phyloP scores from a whole-genome alignment of 2,113 vertebrate genomes.

The Condylura cristata region DNA sequence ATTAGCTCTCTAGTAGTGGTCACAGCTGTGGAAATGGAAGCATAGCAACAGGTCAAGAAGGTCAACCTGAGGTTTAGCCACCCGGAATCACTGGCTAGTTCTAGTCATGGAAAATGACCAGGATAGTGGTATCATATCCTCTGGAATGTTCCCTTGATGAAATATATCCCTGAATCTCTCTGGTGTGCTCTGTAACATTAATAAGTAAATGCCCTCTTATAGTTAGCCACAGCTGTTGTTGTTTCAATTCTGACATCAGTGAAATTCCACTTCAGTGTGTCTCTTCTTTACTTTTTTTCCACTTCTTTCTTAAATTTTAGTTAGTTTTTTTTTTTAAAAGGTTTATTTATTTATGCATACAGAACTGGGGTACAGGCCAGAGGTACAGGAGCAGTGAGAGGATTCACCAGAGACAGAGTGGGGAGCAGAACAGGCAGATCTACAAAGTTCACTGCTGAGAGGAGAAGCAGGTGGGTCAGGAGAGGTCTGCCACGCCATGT shows the following conservation, averaged over 20 bases:
- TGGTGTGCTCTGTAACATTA: not conserved
- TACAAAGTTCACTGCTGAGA: too few species aligned
- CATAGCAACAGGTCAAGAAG: not conserved
- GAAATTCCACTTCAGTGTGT: not conserved
- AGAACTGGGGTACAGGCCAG: too few species aligned
- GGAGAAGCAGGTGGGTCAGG: too few species aligned
- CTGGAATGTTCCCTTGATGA: not conserved
- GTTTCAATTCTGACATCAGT: not conserved
- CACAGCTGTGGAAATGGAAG: not conserved
- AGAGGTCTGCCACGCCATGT: too few species aligned
- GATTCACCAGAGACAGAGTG: too few species aligned
- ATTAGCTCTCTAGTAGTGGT: not conserved
- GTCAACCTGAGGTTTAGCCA: not conserved
- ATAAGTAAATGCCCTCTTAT: not conserved
- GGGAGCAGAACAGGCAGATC: too few species aligned
- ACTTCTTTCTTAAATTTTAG: too few species aligned
- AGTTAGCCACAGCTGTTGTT: not conserved
- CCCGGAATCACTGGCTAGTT: not conserved
- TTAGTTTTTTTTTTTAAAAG: too few species aligned
- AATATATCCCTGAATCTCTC: not conserved
- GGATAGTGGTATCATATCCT: not conserved
- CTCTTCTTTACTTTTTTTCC: not conserved
- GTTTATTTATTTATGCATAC: too few species aligned
- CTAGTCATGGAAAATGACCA: not conserved
- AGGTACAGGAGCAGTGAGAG: too few species aligned